Evolutionary conservation across 2,888 invertebrate genomes (phyloP).

Genomic region (Harpalus rufipes): DNA sequence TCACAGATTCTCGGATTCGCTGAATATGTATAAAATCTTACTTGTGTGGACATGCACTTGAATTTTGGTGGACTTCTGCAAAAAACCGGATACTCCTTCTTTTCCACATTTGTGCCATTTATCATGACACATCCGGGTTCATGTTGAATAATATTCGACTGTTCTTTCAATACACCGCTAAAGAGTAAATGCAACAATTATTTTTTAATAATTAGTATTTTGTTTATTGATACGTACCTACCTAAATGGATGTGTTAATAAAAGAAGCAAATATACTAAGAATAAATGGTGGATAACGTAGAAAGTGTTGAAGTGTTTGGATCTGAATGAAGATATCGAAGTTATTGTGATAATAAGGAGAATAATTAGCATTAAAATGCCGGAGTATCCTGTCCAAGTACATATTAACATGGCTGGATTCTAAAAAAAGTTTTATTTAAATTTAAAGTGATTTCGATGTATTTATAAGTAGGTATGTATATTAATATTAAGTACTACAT

Average conservation of each 20-base stretch:
- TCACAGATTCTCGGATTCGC: background rate
- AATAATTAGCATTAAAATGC: conserved; percentile 78
- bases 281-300: conserved; percentile 80
- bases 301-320: conserved; percentile 78
- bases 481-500: too few species aligned
- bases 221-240: conserved; percentile 72
- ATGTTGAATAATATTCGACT: conserved; percentile 67
- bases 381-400: conserved; percentile 78
- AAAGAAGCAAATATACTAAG: conserved; percentile 77
- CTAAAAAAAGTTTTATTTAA: conserved; percentile 71
- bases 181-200: conserved; percentile 11
- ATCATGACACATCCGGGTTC: conserved; percentile 66
- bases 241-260: conserved; percentile 80
- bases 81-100: conserved; percentile 6
- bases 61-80: conserved; percentile 67
- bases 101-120: conserved; percentile 15
- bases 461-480: background rate
- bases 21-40: background rate
- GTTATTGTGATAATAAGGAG: conserved; percentile 77
- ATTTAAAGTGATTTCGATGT: background rate
- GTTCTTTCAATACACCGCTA: conserved; percentile 68
- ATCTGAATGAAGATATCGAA: conserved; percentile 77
- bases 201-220: conserved; percentile 6
- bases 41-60: conserved; percentile 66
- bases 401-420: conserved; percentile 76